A percentile compares a stretch with the other conserved stretches of the same genome.
These are phyloP conservation scores for Dendrolimus pini DNA, from an alignment of 2,888 invertebrate genomes.

Conservation along the genomic window DNA sequence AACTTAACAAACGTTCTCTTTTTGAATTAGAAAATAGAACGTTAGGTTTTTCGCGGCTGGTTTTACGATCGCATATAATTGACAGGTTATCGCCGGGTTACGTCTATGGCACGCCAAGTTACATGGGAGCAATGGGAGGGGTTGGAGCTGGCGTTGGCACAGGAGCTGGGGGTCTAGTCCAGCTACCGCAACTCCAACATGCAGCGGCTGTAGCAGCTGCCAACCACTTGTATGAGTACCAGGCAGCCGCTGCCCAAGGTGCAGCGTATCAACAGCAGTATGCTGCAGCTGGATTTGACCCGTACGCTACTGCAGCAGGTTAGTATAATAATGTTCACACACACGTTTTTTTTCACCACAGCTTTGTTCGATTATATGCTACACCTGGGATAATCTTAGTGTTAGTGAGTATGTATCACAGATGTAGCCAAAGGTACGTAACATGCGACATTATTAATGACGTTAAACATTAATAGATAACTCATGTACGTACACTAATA, in stretches of 20 bases:
- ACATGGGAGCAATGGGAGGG: constrained; percentile 84
- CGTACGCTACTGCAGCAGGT: constrained; percentile 85
- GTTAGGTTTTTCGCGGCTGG: constrained; percentile 3
- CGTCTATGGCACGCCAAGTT: constrained; percentile 85
- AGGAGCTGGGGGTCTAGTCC: constrained; percentile 82
- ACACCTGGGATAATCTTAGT: too few species aligned
- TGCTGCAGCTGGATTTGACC: constrained; percentile 85
- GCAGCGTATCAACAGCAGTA: constrained; percentile 85
- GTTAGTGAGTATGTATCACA: too few species aligned
- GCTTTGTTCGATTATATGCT: too few species aligned
- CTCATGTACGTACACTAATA: too few species aligned
- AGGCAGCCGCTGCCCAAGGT: constrained; percentile 84
- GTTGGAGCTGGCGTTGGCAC: constrained; percentile 65
- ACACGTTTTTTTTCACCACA: neutral
- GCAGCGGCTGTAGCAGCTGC: constrained; percentile 88
- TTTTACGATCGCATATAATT: constrained; percentile 14
- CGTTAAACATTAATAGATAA: too few species aligned
- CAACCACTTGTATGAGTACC: constrained; percentile 90
- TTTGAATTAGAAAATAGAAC: neutral
- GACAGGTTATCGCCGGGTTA: constrained; percentile 79
- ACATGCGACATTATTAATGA: too few species aligned
- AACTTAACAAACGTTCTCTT: neutral
- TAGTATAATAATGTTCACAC: constrained; percentile 26
- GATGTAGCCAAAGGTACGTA: too few species aligned
- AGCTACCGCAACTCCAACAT: constrained; percentile 82